Evolutionary conservation across 2,888 invertebrate genomes (phyloP).

Genomic region (Girardia tigrina): DNA sequence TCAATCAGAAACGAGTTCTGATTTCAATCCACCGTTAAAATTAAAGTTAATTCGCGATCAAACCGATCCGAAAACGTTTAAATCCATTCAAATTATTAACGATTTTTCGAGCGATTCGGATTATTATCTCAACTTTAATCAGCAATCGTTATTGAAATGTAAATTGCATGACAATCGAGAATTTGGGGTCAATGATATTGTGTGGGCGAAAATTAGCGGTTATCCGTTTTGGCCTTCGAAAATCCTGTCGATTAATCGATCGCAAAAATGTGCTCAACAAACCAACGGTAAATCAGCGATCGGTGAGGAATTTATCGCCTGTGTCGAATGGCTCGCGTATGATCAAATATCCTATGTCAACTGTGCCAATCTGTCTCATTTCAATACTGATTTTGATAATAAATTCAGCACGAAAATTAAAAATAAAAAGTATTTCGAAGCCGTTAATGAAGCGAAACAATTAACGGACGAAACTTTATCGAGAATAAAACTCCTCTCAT

Average conservation of each 20-base stretch:
- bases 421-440: conserved; percentile 30
- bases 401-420: conserved; percentile 32
- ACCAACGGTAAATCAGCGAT: not conserved
- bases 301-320: not conserved
- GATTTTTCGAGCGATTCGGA: conserved; percentile 11
- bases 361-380: conserved; percentile 24
- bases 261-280: conserved; percentile 21
- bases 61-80: not conserved
- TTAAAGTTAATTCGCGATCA: not conserved
- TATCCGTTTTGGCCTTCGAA: conserved; percentile 25
- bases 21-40: not conserved
- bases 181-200: not conserved
- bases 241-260: conserved; percentile 4
- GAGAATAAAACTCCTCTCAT: not conserved
- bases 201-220: conserved; percentile 27
- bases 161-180: not conserved
- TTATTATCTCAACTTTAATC: conserved; percentile 12
- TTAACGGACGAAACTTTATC: conserved; percentile 24
- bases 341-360: conserved; percentile 21
- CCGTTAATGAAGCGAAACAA: conserved; percentile 29
- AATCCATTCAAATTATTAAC: not conserved
- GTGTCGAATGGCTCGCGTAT: not conserved
- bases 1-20: not conserved
- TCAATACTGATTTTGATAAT: conserved; percentile 24
- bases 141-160: not conserved